Evolutionary conservation across 2,888 invertebrate genomes (phyloP), one percentile per base, ranked within the genome.

Genomic region (Dynastes maya): DNA sequence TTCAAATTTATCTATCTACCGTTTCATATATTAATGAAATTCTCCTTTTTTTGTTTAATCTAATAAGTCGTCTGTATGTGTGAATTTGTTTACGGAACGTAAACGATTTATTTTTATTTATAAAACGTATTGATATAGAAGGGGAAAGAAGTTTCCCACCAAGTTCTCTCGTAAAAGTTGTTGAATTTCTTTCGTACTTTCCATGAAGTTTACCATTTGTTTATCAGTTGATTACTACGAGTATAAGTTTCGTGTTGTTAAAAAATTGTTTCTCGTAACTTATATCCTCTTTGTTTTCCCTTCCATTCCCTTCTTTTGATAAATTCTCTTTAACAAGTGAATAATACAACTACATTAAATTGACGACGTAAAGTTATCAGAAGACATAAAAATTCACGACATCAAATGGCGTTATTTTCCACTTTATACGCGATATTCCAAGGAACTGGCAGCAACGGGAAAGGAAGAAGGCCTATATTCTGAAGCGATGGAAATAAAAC

Each of bases 221-320:
- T 67, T 67, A 67, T 67, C 67, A 67, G 67, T 67, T 67, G 67
- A 67, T 67, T 67, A 67, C 45, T 45, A 45, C 32, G 67, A 67
- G 67, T n/a, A 45, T 40, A 67, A 67, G 40, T 67, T 67, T 45
- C 40, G 45, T 40, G 67, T n/a, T 45, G 67, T 45, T 67, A 67
- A 67, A 64, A 67, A 67, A 45, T 67, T 67, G 67, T 67, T 45
- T 45, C 45, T 22, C 67, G 40, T 22, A 67, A 67, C 67, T 45
- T 45, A 67, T 8, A 40, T 45, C 16, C 67, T 22, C 45, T 45
- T 67, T 45, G 27, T 67, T 45, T 67, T 40, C 37, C 13, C 4
- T 67, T n/a, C 37, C 37, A n/a, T 32, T 9, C 32, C 45, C 11
- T 22, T 16, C 40, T 51, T 71, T 32, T 71, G 51, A 71, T 71